A percentile compares a stretch with the other conserved stretches of the same genome.
phyloP scores from a whole-genome alignment of 2,797 vertebrate genomes.

The Paguma larvata region DNA sequence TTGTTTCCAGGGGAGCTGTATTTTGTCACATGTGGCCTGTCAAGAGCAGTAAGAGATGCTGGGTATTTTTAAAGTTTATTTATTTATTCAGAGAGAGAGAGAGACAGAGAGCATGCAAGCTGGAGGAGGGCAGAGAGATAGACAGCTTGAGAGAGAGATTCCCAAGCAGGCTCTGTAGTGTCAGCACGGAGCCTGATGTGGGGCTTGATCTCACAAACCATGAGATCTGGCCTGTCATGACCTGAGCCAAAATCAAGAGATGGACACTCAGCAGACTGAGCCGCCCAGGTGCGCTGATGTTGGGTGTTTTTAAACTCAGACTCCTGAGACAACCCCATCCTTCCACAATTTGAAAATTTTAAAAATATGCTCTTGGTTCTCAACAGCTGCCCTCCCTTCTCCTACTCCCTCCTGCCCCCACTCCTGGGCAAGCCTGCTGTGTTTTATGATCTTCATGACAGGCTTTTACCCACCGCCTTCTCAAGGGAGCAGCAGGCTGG shows the following conservation, averaged over 20 bases:
- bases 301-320: not conserved
- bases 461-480: not conserved
- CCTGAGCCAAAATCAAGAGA: too few relatives aligned
- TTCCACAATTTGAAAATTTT: not conserved
- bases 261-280: too few relatives aligned
- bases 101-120: too few relatives aligned
- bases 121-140: too few relatives aligned
- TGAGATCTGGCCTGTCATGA: too few relatives aligned
- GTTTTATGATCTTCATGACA: not conserved
- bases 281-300: too few relatives aligned
- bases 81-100: too few relatives aligned
- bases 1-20: not conserved
- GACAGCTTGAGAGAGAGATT: too few relatives aligned
- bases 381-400: not conserved
- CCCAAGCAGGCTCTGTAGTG: too few relatives aligned
- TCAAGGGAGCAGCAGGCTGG: not conserved
- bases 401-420: accelerated
- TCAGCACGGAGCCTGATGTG: too few relatives aligned
- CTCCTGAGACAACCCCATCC: not conserved
- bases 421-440: accelerated
- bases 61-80: not conserved
- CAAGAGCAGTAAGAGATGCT: not conserved
- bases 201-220: too few relatives aligned
- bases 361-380: not conserved
- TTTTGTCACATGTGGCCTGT: not conserved